A percentile compares a stretch with the other conserved stretches of the same genome.
These are phyloP conservation scores for Leptothorax acervorum DNA, from an alignment of 2,888 invertebrate species.

Conservation along the genomic window DNA sequence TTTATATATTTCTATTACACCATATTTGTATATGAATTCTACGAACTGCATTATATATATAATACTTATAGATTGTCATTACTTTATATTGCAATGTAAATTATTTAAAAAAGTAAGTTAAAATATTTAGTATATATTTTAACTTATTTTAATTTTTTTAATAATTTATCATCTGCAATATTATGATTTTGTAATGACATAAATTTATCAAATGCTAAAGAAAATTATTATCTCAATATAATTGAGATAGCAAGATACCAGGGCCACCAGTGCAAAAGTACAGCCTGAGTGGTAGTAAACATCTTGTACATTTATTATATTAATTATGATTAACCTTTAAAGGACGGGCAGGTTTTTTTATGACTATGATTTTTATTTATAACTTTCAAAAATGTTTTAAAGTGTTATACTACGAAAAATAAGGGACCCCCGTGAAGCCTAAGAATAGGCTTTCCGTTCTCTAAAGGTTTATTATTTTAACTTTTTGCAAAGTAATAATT, in stretches of 20 bases:
- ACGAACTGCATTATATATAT: constrained; percentile 38
- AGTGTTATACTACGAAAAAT: too few species aligned
- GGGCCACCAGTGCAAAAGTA: constrained; percentile 84
- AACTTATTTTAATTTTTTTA: constrained; percentile 31
- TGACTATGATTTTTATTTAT: too few species aligned
- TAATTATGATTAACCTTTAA: neutral
- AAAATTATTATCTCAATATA: constrained; percentile 65
- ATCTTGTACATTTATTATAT: constrained; percentile 77
- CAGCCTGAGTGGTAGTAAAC: constrained; percentile 84
- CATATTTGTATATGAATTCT: neutral
- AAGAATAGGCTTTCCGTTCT: too few species aligned
- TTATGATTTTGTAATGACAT: constrained; percentile 28
- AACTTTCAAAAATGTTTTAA: too few species aligned
- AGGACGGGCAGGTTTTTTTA: too few species aligned
- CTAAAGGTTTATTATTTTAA: neutral
- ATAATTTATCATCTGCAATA: constrained; percentile 37
- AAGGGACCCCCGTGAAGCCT: too few species aligned
- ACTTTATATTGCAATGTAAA: constrained; percentile 20
- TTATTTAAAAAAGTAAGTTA: constrained; percentile 6
- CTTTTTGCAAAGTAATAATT: constrained; percentile 9
- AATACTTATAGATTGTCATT: neutral
- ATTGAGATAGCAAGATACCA: constrained; percentile 80
- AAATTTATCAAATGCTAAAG: constrained; percentile 80
- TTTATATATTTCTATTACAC: neutral
- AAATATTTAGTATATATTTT: constrained; percentile 32